Base-by-base conservation (phyloP, 2,113 vertebrate genomes). In the human region DNA sequence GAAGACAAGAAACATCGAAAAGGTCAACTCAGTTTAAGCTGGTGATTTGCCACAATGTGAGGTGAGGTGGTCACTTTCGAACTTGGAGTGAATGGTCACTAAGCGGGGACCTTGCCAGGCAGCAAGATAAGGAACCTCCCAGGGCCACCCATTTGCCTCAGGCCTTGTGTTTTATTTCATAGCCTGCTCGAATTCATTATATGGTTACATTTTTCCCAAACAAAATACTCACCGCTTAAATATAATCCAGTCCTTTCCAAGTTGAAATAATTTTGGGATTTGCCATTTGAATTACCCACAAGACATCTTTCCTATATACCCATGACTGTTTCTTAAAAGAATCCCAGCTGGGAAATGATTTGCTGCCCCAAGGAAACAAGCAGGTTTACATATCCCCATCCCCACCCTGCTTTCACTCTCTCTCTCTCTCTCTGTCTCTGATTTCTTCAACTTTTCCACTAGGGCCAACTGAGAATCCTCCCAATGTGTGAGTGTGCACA, bases 1-100 rank as follows among this genome's bases (percentile, higher is more conserved):
- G 91, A 94, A 97, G 73, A 87, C 55, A 88, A 73, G 95, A 95
- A 96, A 55, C 64, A 52, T 68, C 1, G 0, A 38, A 95, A 97
- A 94, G 59, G 30, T 81, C 81, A 96, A 22, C 5, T 61, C 32
- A 57, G 50, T 93, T 83, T 80, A 90, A 97, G 66, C 8, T 73
- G 57, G 32, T 88, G 89, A 88, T 93, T 92, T 95, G 68, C 81
- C 86, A 35, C 61, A 27, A 64, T 90, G 66, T 87, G 80, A 87
- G 88, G n/a, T 64, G 72, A 85, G 80, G 14, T 48, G n/a, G 22
- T 96, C 50, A 76, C 40, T 93, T 97, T 96, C 3, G 1, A 92
- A 89, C 35, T 81, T 75, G 27, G n/a, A 93, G 38, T 52, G 27
- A 92, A 76, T 81, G 43, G 72, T 90, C 38, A 52, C 22, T 43